phyloP scores from a whole-genome alignment of 2,797 vertebrate genomes.

The Rhynchonycteris naso region DNA sequence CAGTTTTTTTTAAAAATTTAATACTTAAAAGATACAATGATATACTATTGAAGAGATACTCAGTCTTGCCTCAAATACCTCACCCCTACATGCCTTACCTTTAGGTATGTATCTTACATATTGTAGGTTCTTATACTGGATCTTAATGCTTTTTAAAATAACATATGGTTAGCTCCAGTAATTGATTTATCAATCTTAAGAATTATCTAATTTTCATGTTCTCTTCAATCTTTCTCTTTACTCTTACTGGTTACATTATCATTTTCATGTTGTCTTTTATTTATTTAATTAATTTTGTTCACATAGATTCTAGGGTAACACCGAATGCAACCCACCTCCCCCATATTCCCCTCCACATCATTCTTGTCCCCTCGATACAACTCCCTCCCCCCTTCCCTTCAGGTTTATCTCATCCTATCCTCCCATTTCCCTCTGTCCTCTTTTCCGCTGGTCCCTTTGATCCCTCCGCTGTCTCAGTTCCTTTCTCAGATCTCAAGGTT shows the following conservation, averaged over 20 bases:
- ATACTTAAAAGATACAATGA: not conserved
- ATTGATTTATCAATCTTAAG: not conserved
- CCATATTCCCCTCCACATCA: too few relatives aligned
- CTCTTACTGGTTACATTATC: not conserved
- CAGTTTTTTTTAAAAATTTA: not conserved
- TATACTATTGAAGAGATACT: not conserved
- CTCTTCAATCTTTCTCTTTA: not conserved
- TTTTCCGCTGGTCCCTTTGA: too few relatives aligned
- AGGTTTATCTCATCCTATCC: too few relatives aligned
- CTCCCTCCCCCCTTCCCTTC: too few relatives aligned
- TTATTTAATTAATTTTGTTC: too few relatives aligned
- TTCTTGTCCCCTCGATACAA: too few relatives aligned
- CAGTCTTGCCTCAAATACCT: not conserved
- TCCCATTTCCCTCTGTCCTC: too few relatives aligned
- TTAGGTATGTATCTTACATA: not conserved
- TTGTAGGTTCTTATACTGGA: not conserved
- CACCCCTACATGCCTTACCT: not conserved
- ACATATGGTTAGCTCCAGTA: not conserved
- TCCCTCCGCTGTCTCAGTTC: too few relatives aligned
- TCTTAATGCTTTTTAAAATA: not conserved
- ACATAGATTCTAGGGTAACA: too few relatives aligned
- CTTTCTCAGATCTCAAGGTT: too few relatives aligned
- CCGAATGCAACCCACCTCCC: too few relatives aligned
- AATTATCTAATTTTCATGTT: not conserved
- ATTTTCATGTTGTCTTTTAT: not conserved